These are phyloP conservation scores for Rhizomys pruinosus DNA, from an alignment of 2,113 vertebrate genomes.

Conservation along the genomic window DNA sequence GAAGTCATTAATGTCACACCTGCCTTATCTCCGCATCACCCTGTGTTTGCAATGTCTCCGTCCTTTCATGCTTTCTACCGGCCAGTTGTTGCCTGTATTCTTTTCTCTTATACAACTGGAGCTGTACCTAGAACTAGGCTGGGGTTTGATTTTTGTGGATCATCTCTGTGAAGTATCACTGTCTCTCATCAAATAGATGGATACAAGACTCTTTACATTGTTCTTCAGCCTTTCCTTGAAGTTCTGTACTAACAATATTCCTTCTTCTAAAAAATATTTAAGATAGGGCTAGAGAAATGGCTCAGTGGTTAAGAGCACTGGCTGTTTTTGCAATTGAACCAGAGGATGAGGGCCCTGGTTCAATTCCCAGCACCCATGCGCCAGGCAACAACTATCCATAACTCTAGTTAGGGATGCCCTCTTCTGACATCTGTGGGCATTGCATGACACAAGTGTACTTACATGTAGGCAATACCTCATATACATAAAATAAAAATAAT, in stretches of 20 bases:
- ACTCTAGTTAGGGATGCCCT: too few relatives aligned
- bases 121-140: background rate
- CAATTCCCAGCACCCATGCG: too few relatives aligned
- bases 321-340: too few relatives aligned
- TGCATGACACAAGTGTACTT: too few relatives aligned
- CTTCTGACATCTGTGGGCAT: too few relatives aligned
- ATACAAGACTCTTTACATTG: background rate
- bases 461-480: too few relatives aligned
- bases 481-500: too few relatives aligned
- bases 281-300: too few relatives aligned
- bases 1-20: background rate
- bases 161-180: background rate
- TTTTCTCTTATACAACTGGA: background rate
- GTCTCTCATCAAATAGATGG: background rate
- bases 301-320: too few relatives aligned
- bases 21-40: background rate
- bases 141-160: background rate
- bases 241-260: background rate
- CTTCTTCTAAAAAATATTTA: background rate
- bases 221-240: background rate
- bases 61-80: background rate
- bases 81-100: background rate
- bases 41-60: background rate
- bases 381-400: too few relatives aligned
- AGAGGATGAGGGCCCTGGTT: too few relatives aligned